Percentiles rank a stretch among this genome's conserved stretches.
phyloP scores from a whole-genome alignment of 1,140 invertebrate genomes.

The Drosophila lowei region DNA sequence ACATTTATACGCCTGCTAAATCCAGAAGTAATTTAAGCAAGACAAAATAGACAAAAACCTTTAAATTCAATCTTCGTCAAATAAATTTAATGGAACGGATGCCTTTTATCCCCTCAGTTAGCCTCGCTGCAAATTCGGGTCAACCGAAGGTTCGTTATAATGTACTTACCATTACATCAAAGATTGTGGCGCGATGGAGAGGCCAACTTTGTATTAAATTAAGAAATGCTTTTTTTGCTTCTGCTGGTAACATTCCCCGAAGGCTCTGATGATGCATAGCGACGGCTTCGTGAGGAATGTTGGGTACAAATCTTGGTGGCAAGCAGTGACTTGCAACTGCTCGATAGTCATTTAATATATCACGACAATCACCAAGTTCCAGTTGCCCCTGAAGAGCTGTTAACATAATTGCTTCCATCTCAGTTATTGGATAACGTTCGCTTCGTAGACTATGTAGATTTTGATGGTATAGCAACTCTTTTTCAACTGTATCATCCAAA shows the following conservation, averaged over 20 bases:
- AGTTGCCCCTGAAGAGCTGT: conserved; percentile 96
- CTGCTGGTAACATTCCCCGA: conserved; percentile 91
- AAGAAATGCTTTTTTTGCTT: conserved; percentile 96
- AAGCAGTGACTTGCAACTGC: conserved; percentile 91
- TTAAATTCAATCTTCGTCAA: too few species aligned
- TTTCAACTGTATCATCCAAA: conserved; percentile 94
- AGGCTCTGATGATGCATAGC: conserved; percentile 94
- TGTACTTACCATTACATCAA: conserved; percentile 90
- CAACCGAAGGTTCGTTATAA: too few species aligned
- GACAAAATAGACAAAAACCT: too few species aligned
- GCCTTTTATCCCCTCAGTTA: too few species aligned
- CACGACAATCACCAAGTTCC: conserved; percentile 92
- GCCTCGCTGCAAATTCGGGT: too few species aligned
- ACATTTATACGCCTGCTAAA: too few species aligned
- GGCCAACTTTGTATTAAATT: conserved; percentile 97
- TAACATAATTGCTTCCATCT: conserved; percentile 97
- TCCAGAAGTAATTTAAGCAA: too few species aligned
- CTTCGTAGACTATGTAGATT: conserved; percentile 94
- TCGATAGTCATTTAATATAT: conserved; percentile 88
- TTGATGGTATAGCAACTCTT: conserved; percentile 98
- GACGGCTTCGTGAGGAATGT: conserved; percentile 90
- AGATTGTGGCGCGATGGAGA: conserved; percentile 95
- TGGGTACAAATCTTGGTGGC: conserved; percentile 90
- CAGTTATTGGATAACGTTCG: conserved; percentile 95
- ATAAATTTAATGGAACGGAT: too few species aligned